Evolutionary conservation across 2,797 vertebrate species (phyloP).

Genomic region (Acrossocheilus wenchowensis): DNA sequence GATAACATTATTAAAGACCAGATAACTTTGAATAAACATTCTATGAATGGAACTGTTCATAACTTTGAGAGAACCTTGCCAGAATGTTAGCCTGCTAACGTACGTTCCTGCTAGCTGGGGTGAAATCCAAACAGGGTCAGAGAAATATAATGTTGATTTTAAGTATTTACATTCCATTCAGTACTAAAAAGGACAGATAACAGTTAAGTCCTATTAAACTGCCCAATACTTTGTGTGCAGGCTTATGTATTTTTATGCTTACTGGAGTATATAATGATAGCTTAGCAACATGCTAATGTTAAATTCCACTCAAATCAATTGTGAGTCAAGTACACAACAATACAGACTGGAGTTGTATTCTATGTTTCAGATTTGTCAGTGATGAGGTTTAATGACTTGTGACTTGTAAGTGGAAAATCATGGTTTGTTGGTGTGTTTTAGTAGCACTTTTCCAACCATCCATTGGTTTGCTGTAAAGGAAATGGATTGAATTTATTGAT

Average conservation of each 20-base stretch:
- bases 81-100: neutral
- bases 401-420: neutral
- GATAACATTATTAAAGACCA: no score
- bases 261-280: neutral
- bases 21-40: no score
- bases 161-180: neutral
- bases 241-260: neutral
- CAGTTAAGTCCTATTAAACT: neutral
- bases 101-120: neutral
- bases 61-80: no score
- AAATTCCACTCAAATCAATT: neutral
- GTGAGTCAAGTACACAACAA: neutral
- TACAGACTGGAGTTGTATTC: neutral
- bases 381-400: neutral
- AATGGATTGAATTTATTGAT: conserved; percentile 4
- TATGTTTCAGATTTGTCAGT: neutral
- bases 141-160: neutral
- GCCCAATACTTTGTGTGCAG: neutral
- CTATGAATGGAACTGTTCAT: no score
- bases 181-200: neutral
- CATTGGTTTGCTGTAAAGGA: neutral
- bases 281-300: neutral
- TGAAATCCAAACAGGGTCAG: neutral
- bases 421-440: neutral
- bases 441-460: neutral